Base-by-base conservation (phyloP, 2,888 invertebrate species). In the Bellardia pandia region DNA sequence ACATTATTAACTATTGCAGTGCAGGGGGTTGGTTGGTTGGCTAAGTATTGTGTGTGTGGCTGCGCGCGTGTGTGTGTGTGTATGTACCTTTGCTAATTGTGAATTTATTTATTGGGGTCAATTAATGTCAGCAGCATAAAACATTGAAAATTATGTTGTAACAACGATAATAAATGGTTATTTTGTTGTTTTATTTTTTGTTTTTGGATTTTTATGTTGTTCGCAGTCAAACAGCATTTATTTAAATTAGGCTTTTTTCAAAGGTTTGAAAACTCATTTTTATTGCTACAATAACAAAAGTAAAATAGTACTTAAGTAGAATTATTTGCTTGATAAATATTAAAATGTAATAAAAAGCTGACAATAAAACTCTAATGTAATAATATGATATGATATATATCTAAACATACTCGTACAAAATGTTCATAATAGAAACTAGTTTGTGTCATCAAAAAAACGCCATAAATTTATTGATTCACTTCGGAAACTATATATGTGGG, bases 91-190 rank as follows among this genome's bases (percentile, higher is more conserved):
- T 69, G 68, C 82, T 82, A 82, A 82, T 86, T 82, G 75, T 53
- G 69, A 75, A 64, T 82, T 81, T 79, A 82, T 82, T 86, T 86
- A 71, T 86, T 78, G 62, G 53, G 78, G 74, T 75, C 86, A 86
- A 75, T 82, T 75, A 82, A 82, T 78, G 82, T 79, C 82, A 75
- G 53, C 40, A 58, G 16, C 78, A 86, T 16, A 86, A 75, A 82
- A 42, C 51, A 53, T 68, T 75, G 16, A n/a, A 74, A 66, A 74
- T 81, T 56, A 58, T 81, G n/a, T 53, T 45, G 64, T 64, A 53
- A 64, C 62, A 64, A 16, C 2, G 40, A 51, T 71, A 79, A 72
- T 80, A 72, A 71, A 53, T 72, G 72, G 48, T 51, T 37, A 33
- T 60, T 60, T 60, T 60, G 14, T 56, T 56, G 16, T 56, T n/a